Evolutionary conservation across 2,797 vertebrate species (phyloP).

Genomic region (Microctenopoma stevenorrisi): DNA sequence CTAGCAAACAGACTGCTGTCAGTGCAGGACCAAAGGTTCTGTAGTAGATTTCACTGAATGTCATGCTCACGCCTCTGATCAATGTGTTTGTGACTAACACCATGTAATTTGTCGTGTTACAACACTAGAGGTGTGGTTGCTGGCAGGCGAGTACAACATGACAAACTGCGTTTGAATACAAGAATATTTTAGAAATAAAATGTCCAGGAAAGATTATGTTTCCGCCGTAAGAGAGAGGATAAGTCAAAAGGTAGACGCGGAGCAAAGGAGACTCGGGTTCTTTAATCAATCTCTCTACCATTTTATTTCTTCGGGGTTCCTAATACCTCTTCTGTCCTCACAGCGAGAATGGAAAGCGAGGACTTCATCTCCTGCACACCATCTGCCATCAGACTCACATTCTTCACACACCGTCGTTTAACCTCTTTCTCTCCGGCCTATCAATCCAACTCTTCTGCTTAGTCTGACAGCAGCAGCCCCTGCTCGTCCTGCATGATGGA

Average conservation of each 20-base stretch:
- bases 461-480: conserved; percentile 53
- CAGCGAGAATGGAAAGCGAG: conserved; percentile 26
- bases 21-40: conserved; percentile 10
- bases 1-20: conserved; percentile 5
- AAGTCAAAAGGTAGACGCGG: neutral
- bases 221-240: conserved; percentile 2
- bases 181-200: conserved; percentile 26
- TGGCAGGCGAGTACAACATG: conserved; percentile 23
- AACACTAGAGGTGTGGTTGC: neutral
- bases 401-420: conserved; percentile 37
- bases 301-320: conserved; percentile 31
- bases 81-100: conserved; percentile 14
- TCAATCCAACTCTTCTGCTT: conserved; percentile 44
- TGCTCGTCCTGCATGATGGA: conserved; percentile 26
- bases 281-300: conserved; percentile 46
- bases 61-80: conserved; percentile 33
- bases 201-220: conserved; percentile 13
- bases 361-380: conserved; percentile 37
- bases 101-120: conserved; percentile 24
- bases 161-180: conserved; percentile 14
- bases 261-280: conserved; percentile 26
- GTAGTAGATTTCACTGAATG: conserved; percentile 34
- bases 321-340: conserved; percentile 8
- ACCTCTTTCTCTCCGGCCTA: conserved; percentile 35
- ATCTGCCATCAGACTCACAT: conserved; percentile 56